A percentile compares a stretch with the other conserved stretches of the same genome.
These are phyloP conservation scores for Eidolon helvum DNA, from an alignment of 2,113 vertebrate genomes.

Conservation along the genomic window DNA sequence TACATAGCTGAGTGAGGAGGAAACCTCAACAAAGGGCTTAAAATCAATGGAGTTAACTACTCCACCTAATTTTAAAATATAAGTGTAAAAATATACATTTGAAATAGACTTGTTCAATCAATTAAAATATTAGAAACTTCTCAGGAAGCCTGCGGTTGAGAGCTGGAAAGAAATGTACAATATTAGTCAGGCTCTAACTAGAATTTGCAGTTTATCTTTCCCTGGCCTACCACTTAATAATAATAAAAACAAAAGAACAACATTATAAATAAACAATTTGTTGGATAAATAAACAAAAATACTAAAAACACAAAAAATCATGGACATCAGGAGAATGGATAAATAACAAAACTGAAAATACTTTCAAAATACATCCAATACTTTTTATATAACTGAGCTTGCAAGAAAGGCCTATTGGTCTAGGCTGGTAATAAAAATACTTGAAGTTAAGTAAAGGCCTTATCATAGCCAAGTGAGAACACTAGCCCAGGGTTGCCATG, in stretches of 20 bases:
- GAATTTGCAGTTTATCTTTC: neutral
- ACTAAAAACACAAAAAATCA: neutral
- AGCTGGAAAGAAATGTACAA: neutral
- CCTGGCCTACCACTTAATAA: neutral
- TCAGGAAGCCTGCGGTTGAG: neutral
- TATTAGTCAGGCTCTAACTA: neutral
- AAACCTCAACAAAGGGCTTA: neutral
- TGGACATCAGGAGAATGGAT: neutral
- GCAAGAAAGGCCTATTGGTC: neutral
- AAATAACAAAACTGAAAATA: neutral
- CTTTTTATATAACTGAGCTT: neutral
- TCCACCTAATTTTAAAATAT: neutral
- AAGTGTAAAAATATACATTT: neutral
- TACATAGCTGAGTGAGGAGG: neutral
- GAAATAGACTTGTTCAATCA: neutral
- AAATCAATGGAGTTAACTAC: neutral
- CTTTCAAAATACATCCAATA: neutral
- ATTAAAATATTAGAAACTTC: neutral
- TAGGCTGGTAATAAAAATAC: neutral
- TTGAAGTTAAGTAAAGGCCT: neutral
- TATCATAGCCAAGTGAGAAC: neutral
- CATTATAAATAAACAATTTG: neutral
- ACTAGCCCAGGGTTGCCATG: neutral
- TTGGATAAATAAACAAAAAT: neutral
- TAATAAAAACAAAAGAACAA: neutral